Percentiles rank a stretch among this genome's conserved stretches.
Conservation (phyloP, 2,113 vertebrate genomes). For the Gasterosteus nipponicus region DNA sequence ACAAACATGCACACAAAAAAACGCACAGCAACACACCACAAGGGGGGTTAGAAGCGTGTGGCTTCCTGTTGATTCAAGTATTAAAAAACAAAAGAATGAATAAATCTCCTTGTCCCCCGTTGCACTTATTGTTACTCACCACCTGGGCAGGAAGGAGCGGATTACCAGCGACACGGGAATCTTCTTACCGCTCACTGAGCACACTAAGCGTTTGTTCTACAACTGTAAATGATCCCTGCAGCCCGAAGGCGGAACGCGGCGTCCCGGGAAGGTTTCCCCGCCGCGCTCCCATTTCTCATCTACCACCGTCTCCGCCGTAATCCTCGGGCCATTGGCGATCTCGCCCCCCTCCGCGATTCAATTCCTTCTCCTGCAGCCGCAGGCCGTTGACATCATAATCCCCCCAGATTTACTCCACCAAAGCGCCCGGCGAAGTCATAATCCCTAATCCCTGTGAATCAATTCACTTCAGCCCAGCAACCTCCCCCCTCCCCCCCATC, state of each 20-base stretch:
- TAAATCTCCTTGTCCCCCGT: neutral
- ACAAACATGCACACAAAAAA: constrained; percentile 14
- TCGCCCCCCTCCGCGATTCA: constrained; percentile 67
- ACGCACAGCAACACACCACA: constrained; percentile 17
- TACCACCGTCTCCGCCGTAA: constrained; percentile 61
- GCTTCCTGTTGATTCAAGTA: neutral
- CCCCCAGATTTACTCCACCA: constrained; percentile 82
- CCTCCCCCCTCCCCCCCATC: constrained; percentile 27
- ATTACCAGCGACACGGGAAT: constrained; percentile 56
- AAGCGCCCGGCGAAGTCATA: constrained; percentile 75
- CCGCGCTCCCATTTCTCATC: constrained; percentile 50
- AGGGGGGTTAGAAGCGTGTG: neutral
- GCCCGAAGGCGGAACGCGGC: constrained; percentile 36
- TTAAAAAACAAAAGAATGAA: constrained; percentile 15
- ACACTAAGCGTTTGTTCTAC: constrained; percentile 30
- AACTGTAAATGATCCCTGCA: constrained; percentile 14
- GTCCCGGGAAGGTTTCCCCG: constrained; percentile 30
- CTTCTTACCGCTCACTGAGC: constrained; percentile 52
- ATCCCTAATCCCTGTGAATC: constrained; percentile 82
- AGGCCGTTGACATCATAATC: constrained; percentile 83
- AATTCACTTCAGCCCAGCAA: constrained; percentile 71
- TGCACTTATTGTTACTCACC: constrained; percentile 63
- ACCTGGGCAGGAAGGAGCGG: constrained; percentile 50
- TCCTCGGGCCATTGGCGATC: constrained; percentile 48
- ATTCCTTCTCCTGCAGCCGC: constrained; percentile 73